Percentiles rank a stretch among this genome's conserved stretches.
Conservation (phyloP, 2,797 vertebrate genomes). For the Synaphobranchus kaupii region DNA sequence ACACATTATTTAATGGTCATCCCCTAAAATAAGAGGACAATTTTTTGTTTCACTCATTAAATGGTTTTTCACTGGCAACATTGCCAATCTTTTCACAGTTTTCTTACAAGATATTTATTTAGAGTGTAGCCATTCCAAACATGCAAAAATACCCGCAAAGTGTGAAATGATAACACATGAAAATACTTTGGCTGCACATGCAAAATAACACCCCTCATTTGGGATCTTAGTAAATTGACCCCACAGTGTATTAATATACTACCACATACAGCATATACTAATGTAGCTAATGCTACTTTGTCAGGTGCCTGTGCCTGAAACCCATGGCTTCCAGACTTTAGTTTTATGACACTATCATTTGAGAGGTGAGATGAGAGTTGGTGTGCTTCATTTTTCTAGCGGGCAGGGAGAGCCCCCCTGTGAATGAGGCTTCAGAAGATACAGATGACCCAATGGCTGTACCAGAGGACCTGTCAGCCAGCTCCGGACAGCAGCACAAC, state of each 20-base stretch:
- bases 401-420: slow-evolving; percentile 90
- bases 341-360: neutral
- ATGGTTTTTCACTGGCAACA: too few relatives aligned
- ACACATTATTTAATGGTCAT: too few relatives aligned
- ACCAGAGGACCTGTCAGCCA: slow-evolving; percentile 94
- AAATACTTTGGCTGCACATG: too few relatives aligned
- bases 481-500: slow-evolving; percentile 83
- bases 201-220: too few relatives aligned
- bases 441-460: slow-evolving; percentile 94
- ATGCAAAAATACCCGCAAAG: too few relatives aligned
- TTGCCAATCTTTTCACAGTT: too few relatives aligned
- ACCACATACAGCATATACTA: neutral
- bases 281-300: neutral
- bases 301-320: neutral
- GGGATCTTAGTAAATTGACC: too few relatives aligned
- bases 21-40: too few relatives aligned
- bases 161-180: too few relatives aligned
- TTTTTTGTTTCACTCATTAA: too few relatives aligned
- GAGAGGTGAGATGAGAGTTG: slow-evolving; percentile 1
- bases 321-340: neutral
- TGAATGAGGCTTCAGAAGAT: slow-evolving; percentile 86
- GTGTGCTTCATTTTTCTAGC: slow-evolving; percentile 40
- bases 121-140: too few relatives aligned
- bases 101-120: too few relatives aligned
- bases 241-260: neutral